Base-by-base conservation (phyloP, 2,888 invertebrate genomes). In the Apotomis turbidana region DNA sequence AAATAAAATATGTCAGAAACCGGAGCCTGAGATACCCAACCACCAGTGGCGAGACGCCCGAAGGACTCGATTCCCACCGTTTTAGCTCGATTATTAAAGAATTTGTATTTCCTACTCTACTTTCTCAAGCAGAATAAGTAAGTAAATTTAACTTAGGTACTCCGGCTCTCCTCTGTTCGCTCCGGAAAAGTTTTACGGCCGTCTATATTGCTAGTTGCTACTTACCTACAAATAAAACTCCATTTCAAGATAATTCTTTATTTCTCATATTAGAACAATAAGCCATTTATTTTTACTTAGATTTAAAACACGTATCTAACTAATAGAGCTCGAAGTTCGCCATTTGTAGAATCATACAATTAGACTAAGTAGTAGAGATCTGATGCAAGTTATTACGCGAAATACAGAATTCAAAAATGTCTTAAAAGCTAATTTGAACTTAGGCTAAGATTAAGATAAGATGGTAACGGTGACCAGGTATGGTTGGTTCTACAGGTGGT, bases 191-290 rank as follows among this genome's bases (percentile, higher is more conserved):
- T 27, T 27, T 27, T 27, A 27, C 27, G 27, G 27, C 27, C 27
- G 2, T 27, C n/a, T n/a, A 0, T 27, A 27, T 27, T 27, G 27
- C 27, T 27, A 27, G 27, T 27, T 27, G 27, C 27, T 27, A 27
- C 27, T 27, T 27, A 27, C 27, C 27, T 27, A 27, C 27, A 27
- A 91, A 88, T 91, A 70, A 93, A 93, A 93, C 83, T 52, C 83
- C 63, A 85, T 80, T 88, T 87, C 80, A 86, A 89, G 88, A 89
- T 92, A 87, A 91, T 92, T 90, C 91, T 90, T 92, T 83, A 88
- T 88, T 89, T 86, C 81, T 88, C 85, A 86, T 85, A 84, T 83
- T 88, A 91, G 91, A 88, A 89, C 88, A 86, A 87, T 91, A 92
- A 92, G 93, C 92, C 87, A 88, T 89, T 83, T 81, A 89, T 84